Evolutionary conservation across 2,888 invertebrate species (phyloP), one percentile per base, ranked within the genome.

Genomic region (Deilephila elpenor): DNA sequence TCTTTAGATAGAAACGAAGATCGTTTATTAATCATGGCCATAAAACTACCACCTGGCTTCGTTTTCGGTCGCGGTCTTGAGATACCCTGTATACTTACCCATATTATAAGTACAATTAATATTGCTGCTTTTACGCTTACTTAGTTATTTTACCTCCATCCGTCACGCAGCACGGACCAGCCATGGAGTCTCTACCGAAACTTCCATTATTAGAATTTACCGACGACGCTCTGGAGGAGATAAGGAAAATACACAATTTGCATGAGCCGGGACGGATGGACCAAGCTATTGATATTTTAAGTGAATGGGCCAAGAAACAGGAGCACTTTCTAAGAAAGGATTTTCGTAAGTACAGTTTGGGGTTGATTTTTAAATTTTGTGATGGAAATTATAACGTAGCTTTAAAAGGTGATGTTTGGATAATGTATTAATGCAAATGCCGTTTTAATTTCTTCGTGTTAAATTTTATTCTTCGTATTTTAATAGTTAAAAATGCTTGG

Each of bases 221-320:
- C 0, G 75, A 81, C 0, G 78, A 82, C 25, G 80, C 84, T 3
- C 19, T 89, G 0, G 61, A 81, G 11, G 73, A 74, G 6, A 71
- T 89, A 0, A 77, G 87, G 7, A 85, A 84, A 60, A 70, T 78
- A 3, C 79, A 84, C 37, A 80, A 84, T 67, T 74, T 89, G 34
- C 51, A 64, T 11, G 83, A 87, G 4, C 82, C 83, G 0, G 83
- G 79, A 1, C 80, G 81, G 60, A 78, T 90, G 73, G 75, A 77
- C 0, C 79, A 88, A 73, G 82, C 87, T 0, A 73, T 89, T 1
- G 79, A 81, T 14, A 83, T 89, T n/a, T 74, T 91, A n/a, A 82
- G 85, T 25, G 77, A 74, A 7, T 79, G 79, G 79, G 70, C 80
- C 4, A 78, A 77, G 60, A 82, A 83, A 60, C 84, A 84, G 67